Evolutionary conservation across 2,797 vertebrate genomes (phyloP).

Genomic region (Pseudochirops cupreus): DNA sequence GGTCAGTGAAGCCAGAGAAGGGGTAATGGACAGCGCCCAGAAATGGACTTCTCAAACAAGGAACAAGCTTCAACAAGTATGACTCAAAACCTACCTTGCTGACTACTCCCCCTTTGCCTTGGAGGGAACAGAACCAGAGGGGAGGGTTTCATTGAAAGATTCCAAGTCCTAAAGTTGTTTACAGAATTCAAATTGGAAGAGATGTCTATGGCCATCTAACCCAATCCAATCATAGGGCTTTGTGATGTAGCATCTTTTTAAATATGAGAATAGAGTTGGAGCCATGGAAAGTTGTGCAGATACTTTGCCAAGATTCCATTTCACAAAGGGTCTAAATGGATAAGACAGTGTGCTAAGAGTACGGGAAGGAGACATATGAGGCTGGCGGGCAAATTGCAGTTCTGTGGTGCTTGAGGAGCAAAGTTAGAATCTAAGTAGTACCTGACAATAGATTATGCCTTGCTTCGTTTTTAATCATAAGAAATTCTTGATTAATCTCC

Average conservation of each 20-base stretch:
- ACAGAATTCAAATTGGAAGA: background rate
- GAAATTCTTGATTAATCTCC: background rate
- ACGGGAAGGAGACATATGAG: background rate
- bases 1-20: background rate
- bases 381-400: background rate
- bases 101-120: background rate
- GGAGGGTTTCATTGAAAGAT: background rate
- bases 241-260: background rate
- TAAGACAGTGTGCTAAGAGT: background rate
- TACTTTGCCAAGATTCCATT: background rate
- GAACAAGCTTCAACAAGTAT: background rate
- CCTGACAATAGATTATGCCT: background rate
- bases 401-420: background rate
- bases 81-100: background rate
- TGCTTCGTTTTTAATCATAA: background rate
- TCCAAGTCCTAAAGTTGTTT: background rate
- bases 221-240: background rate
- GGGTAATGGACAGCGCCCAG: background rate
- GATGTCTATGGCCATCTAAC: background rate
- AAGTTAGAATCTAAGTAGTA: accelerated
- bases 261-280: background rate
- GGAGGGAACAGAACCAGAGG: background rate
- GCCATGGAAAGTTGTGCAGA: background rate
- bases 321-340: accelerated
- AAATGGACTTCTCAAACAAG: background rate